These are phyloP conservation scores for Meloe dianella DNA, from an alignment of 2,888 invertebrate genomes.

Conservation along the genomic window DNA sequence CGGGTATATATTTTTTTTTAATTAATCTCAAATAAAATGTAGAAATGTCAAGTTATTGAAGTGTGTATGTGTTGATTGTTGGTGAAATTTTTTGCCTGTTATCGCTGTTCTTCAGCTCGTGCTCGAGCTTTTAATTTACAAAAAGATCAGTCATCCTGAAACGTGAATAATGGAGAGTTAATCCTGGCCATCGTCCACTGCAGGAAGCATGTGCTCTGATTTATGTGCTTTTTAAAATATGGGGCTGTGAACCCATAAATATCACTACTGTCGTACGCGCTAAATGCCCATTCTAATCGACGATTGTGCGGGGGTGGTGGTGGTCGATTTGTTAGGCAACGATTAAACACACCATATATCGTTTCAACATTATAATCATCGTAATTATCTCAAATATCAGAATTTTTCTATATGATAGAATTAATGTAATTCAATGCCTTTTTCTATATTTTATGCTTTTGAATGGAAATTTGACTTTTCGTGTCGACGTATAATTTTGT, in stretches of 20 bases:
- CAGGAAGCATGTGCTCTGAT: constrained; percentile 46
- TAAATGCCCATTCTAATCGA: constrained; percentile 27
- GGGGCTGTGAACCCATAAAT: constrained; percentile 46
- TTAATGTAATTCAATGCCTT: not conserved
- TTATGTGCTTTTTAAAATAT: constrained; percentile 51
- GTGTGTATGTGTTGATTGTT: constrained; percentile 8
- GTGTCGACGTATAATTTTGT: constrained; percentile 25
- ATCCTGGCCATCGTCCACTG: constrained; percentile 48
- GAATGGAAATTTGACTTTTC: not conserved
- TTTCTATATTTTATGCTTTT: not conserved
- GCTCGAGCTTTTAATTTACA: constrained; percentile 29
- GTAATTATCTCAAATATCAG: not conserved
- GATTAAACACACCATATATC: not conserved
- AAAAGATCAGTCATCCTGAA: constrained; percentile 35
- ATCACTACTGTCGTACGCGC: constrained; percentile 39
- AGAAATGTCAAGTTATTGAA: constrained; percentile 8
- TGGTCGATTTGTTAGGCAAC: no score
- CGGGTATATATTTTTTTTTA: constrained; percentile 17
- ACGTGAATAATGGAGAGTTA: constrained; percentile 50
- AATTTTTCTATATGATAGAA: no score
- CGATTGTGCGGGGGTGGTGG: not conserved
- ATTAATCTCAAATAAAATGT: constrained; percentile 19
- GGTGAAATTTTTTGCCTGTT: constrained; percentile 22
- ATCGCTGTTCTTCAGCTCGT: constrained; percentile 25
- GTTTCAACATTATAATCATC: constrained; percentile 9